Conservation (phyloP, 2,113 vertebrate genomes). For the Limnothrissa miodon region DNA sequence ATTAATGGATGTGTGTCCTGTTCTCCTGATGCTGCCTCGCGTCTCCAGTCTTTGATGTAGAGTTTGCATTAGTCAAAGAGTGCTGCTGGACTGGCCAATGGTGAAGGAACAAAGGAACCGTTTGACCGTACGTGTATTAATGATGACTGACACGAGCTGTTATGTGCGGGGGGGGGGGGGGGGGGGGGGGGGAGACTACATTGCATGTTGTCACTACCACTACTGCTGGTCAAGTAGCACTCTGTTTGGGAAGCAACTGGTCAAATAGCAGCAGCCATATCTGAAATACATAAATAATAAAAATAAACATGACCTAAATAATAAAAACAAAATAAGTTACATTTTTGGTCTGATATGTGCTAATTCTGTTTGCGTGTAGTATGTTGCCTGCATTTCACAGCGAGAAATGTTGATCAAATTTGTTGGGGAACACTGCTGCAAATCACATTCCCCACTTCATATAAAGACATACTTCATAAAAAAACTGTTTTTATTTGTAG, state of each 20-base stretch:
- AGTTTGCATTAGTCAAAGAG: conserved; percentile 46
- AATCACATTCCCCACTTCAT: not conserved
- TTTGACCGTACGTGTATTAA: not conserved
- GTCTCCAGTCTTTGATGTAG: conserved; percentile 29
- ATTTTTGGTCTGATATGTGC: not conserved
- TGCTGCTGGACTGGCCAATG: not conserved
- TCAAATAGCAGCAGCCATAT: not conserved
- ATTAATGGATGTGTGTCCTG: conserved; percentile 45
- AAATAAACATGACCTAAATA: not conserved
- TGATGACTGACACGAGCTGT: not conserved
- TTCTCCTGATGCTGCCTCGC: conserved; percentile 28
- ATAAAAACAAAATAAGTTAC: not conserved
- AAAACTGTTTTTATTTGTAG: conserved; percentile 2
- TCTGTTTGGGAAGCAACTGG: not conserved
- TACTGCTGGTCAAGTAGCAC: not conserved
- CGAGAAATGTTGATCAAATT: not conserved
- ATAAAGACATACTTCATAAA: not conserved
- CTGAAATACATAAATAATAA: not conserved
- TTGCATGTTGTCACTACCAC: not conserved
- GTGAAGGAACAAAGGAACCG: not conserved
- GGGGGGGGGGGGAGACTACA: not conserved
- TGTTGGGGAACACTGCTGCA: not conserved
- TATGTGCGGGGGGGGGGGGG: not conserved
- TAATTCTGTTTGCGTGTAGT: not conserved
- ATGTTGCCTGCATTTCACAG: not conserved